Base-by-base conservation (phyloP, 2,797 vertebrate genomes). In the Echiichthys vipera region DNA sequence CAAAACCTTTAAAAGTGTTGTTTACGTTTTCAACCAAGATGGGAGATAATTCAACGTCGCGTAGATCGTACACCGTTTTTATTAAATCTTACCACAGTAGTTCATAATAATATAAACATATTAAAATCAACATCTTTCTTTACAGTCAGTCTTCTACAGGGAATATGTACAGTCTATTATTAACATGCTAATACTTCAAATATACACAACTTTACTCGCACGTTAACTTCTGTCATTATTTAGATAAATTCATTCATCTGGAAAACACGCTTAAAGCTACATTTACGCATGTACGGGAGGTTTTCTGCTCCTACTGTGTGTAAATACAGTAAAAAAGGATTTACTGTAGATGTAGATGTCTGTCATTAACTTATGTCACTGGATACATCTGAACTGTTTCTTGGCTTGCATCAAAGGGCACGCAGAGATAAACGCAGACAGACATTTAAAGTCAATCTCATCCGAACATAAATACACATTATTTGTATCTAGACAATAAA, bases 141-240 rank as follows among this genome's bases (percentile, higher is more conserved):
- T 93, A 92, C 91, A 93, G 65, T 77, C 64, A 84, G 83, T 83
- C 81, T 80, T 91, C 85, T 86, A 79, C 84, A 91, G 78, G 86
- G 91, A 92, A 85, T 95, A 95, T 94, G 81, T 95, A 95, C 88
- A 90, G 75, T 83, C 77, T 80, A 66, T 79, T 89, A 91, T 93
- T 83, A 89, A 93, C 88, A 85, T 84, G 87, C 84, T 80, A 53
- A 77, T 46, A 54, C 64, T 85, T 91, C 54, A 81, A 90, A 77
- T 92, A 93, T 93, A 55, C 94, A 94, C 94, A 95, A 30, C 61
- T 86, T 86, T 65, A 70, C 55, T 79, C 53, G 18, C 65, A 78
- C 61, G 62, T 76, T 67, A 56, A 73, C 68, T 47, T 30, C 4
- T 54, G 15, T 47, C 30, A 2, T 50, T 24, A 29, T 20, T 62